Evolutionary conservation across 2,797 vertebrate genomes (phyloP).

Genomic region (Melanotaenia trifasciata): DNA sequence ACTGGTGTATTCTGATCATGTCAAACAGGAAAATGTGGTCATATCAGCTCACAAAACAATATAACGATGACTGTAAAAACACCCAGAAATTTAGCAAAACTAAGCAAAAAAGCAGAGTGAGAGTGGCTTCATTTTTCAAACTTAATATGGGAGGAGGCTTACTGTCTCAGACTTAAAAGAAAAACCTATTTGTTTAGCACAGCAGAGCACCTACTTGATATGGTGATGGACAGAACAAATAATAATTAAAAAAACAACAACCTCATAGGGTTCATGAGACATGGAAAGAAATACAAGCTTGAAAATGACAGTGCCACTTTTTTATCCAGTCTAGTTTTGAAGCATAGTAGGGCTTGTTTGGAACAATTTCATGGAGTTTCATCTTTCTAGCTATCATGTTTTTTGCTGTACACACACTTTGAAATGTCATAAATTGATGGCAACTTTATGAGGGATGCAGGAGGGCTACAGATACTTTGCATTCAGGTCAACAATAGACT

Average conservation of each 20-base stretch:
- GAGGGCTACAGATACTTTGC: background rate
- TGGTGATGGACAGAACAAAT: background rate
- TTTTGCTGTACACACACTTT: background rate
- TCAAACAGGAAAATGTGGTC: no score
- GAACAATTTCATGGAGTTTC: background rate
- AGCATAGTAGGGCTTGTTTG: background rate
- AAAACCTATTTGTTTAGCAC: no score
- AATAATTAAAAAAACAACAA: no score
- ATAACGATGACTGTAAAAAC: background rate
- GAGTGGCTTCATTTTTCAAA: background rate
- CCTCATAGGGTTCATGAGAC: background rate
- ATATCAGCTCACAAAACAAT: background rate
- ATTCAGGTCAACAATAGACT: background rate
- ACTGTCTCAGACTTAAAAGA: background rate
- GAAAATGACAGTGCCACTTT: background rate
- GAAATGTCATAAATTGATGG: background rate
- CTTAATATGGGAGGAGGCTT: background rate
- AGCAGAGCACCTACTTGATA: no score
- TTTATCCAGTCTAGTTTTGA: background rate
- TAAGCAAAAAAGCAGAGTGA: background rate
- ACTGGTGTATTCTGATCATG: no score
- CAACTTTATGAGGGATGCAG: background rate
- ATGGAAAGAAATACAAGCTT: background rate
- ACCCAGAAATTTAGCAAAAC: background rate
- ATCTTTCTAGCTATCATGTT: background rate